phyloP scores from a whole-genome alignment of 2,113 vertebrate species.

The Oxyruncus cristatus region DNA sequence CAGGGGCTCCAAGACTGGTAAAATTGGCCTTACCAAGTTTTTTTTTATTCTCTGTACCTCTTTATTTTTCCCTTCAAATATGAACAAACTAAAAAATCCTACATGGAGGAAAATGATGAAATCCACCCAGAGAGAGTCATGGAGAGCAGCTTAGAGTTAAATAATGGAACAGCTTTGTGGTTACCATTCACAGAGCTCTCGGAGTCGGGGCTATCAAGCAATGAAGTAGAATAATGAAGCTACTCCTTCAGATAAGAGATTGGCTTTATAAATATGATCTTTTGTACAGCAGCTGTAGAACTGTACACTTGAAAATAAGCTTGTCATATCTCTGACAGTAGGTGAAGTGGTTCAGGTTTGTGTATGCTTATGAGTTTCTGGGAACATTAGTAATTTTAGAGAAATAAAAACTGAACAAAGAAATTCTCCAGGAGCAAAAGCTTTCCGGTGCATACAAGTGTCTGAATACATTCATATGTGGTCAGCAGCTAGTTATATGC shows the following conservation, averaged over 20 bases:
- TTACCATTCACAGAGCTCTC: slow-evolving; percentile 65
- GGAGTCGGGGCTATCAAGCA: slow-evolving; percentile 53
- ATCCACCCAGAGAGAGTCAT: slow-evolving; percentile 59
- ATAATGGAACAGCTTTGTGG: slow-evolving; percentile 68
- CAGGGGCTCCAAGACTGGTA: slow-evolving; percentile 21
- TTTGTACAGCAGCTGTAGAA: slow-evolving; percentile 66
- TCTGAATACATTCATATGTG: neutral
- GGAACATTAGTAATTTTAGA: slow-evolving; percentile 41
- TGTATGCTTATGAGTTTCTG: slow-evolving; percentile 65
- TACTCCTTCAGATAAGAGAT: slow-evolving; percentile 70
- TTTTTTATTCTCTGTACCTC: slow-evolving; percentile 4
- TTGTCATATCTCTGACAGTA: slow-evolving; percentile 60
- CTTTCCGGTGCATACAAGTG: neutral
- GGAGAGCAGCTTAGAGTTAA: slow-evolving; percentile 66
- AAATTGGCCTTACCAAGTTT: slow-evolving; percentile 1
- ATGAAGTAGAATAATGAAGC: slow-evolving; percentile 68
- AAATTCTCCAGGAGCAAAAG: neutral
- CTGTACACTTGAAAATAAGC: slow-evolving; percentile 66
- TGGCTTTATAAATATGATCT: slow-evolving; percentile 66
- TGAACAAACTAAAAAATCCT: slow-evolving; percentile 53
- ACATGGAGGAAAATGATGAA: slow-evolving; percentile 52
- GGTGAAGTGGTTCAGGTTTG: slow-evolving; percentile 66
- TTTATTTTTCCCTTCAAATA: slow-evolving; percentile 55
- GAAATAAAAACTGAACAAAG: slow-evolving; percentile 56
- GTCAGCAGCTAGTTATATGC: neutral